Evolutionary conservation across 1,140 invertebrate species (phyloP), one percentile per base, ranked within the genome.

Genomic region (Drosophila bocki): DNA sequence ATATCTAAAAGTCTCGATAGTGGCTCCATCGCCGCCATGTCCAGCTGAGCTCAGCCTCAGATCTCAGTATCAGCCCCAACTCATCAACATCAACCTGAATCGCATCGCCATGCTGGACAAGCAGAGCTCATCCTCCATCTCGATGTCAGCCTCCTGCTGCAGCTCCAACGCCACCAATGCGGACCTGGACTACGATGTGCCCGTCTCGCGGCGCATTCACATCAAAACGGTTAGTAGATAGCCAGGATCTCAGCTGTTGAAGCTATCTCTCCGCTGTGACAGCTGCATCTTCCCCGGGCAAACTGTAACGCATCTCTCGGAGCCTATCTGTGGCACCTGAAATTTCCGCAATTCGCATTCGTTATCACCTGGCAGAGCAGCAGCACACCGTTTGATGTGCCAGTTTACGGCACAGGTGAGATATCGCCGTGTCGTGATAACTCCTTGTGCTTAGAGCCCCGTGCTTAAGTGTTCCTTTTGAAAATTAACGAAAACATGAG

Each of bases 181-280:
- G 48, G 83, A 86, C 72, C 58, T 91, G 76, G 91, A 92, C 86
- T 92, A 92, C 53, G 91, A 92, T 59, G 91, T 92, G 58, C 91
- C 90, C 22, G 82, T 91, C 51, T 76, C 91, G 39, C 64, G 91
- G 59, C 91, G 80, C 59, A 87, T 84, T 56, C 83, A 84, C 78
- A 91, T 80, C 48, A 91, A 91, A 84, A 76, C 86, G 91, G 91
- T 92, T 78, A 79, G 91, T 92, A 81, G 53, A 67, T 47, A 29
- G 57, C 75, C 68, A 54, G 75, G 75, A 79, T 32, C 50, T 19
- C 47, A 54, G 33, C 39, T 32, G 60, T 32, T 50, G 29, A n/a
- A 32, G 39, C 39, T 69, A 70, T 70, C 67, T 63, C 12, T 57
- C 8, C 32, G 44, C 54, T 8, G 53, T 50, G 45, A 48, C 37